Percentiles rank a stretch among this genome's conserved stretches.
Evolutionary conservation across 2,888 invertebrate species (phyloP).

Genomic region (Clitarchus hookeri): DNA sequence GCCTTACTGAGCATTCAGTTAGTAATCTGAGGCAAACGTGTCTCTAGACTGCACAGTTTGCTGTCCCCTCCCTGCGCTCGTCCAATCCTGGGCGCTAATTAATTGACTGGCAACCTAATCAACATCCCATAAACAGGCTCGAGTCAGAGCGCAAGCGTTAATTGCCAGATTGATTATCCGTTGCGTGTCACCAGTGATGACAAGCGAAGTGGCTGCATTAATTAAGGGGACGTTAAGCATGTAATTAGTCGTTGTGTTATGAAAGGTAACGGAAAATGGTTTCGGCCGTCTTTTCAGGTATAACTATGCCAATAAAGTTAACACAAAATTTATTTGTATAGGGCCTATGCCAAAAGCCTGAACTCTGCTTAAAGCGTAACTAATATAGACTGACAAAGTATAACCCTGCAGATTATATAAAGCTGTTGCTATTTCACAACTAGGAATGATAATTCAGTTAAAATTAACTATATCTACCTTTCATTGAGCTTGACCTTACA

Average conservation of each 20-base stretch:
- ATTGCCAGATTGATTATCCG: neutral
- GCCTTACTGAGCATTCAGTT: neutral
- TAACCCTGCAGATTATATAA: no score
- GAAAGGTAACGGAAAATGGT: neutral
- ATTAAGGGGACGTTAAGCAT: neutral
- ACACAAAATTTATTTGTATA: no score
- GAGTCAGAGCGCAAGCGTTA: neutral
- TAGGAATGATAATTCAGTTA: no score
- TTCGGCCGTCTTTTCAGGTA: no score
- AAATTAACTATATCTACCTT: no score
- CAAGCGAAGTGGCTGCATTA: neutral
- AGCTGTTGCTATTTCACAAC: no score
- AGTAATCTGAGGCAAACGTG: neutral
- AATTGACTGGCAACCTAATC: neutral
- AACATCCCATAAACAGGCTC: neutral
- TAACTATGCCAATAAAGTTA: no score
- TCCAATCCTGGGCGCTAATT: neutral
- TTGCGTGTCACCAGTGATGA: neutral
- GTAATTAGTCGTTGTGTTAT: neutral
- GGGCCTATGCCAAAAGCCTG: no score
- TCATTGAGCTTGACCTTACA: no score
- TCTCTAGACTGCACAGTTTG: neutral
- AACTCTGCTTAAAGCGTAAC: no score
- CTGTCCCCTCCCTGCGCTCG: neutral
- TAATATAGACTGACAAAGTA: no score